These are phyloP conservation scores for Blera fallax DNA, from an alignment of 2,888 invertebrate genomes.

Conservation along the genomic window DNA sequence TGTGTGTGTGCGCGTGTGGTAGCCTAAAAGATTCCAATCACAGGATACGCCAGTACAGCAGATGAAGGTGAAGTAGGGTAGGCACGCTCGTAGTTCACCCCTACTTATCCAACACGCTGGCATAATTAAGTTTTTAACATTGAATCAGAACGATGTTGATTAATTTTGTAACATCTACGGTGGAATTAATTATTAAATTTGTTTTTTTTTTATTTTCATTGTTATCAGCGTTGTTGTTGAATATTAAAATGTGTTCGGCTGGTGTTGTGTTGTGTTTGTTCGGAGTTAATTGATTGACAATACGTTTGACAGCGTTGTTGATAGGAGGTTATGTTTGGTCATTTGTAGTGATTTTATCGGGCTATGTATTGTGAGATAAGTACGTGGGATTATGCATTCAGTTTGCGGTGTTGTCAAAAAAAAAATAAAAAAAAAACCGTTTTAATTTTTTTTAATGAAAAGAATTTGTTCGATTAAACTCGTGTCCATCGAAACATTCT, in stretches of 20 bases:
- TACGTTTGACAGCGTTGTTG: conserved; percentile 26
- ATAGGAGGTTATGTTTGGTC: conserved; percentile 29
- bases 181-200: conserved; percentile 45
- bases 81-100: conserved; percentile 2
- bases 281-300: conserved; percentile 45
- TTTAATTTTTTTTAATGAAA: no score
- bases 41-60: background rate
- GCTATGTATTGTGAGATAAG: conserved; percentile 3
- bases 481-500: no score
- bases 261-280: background rate
- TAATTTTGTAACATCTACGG: conserved; percentile 44
- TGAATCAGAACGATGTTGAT: conserved; percentile 32
- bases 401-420: background rate
- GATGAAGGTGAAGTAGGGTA: background rate
- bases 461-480: no score
- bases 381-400: background rate
- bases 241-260: conserved; percentile 24
- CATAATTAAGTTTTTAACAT: conserved; percentile 28
- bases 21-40: conserved; percentile 11
- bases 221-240: conserved; percentile 18
- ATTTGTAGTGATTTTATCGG: conserved; percentile 8
- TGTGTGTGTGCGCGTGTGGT: background rate
- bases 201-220: conserved; percentile 34
- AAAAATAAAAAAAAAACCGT: background rate
- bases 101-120: conserved; percentile 17